Base-by-base conservation (phyloP, 2,888 invertebrate species). In the Drosophila aldrichi region DNA sequence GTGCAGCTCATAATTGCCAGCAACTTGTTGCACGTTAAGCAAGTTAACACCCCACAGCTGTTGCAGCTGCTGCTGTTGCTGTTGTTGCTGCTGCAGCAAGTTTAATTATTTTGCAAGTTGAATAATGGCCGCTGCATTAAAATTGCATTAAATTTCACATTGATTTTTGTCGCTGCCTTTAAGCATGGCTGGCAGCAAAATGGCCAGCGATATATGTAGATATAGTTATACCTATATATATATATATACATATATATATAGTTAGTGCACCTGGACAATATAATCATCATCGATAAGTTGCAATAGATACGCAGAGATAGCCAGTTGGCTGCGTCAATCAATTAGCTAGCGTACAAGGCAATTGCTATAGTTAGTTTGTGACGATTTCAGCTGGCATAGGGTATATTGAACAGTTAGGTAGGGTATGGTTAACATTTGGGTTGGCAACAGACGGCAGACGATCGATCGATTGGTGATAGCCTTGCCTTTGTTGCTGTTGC, bases 31-130 rank as follows among this genome's bases (percentile, higher is more conserved):
- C 74, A 88, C 86, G 79, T 77, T 88, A 89, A 86, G 82, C 90
- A 81, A 86, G 86, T 86, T 86, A 86, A 86, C 86, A 86, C 86
- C 86, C 89, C 80, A 82, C 72, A 75, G 88, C 74, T 70, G 86
- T 79, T 74, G 74, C 74, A 52, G 38, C 44, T 48, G 67, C 56
- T 44, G 51, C 10, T 41, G 41, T 4, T 41, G 25, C n/a, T 40
- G 40, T 3, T 40, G 40, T 9, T 8, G n/a, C 46, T 38, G 51
- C 51, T 57, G 58, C 67, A 43, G 68, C 62, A 52, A 70, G 66
- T 76, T 81, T 81, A 80, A 80, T 80, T 80, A 80, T 79, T 80
- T 81, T 65, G 61, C 70, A 68, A 59, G n/a, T 69, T 86, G 82
- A 89, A 77, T 88, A 88, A 89, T 89, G 89, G 89, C 82, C 80